Percentiles rank a stretch among this genome's conserved stretches.
Conservation (phyloP, 2,113 vertebrate genomes). For the Opisthocomus hoazin region DNA sequence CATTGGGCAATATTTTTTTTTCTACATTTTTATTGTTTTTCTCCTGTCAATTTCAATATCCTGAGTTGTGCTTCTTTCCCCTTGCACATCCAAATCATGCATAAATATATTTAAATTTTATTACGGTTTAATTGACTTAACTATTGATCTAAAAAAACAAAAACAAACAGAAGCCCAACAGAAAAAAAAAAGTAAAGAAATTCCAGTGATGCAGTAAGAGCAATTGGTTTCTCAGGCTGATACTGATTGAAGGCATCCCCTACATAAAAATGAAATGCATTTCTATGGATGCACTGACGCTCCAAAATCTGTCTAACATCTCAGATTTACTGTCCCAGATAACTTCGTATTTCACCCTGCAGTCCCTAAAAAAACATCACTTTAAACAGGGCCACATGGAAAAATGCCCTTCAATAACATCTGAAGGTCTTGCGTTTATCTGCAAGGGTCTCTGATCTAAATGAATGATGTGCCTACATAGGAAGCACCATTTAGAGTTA, state of each 20-base stretch:
- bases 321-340: slow-evolving; percentile 80
- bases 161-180: background rate
- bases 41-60: background rate
- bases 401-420: slow-evolving; percentile 80
- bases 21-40: background rate
- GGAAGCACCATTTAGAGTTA: slow-evolving; percentile 63
- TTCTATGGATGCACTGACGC: slow-evolving; percentile 71
- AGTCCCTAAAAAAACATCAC: slow-evolving; percentile 77
- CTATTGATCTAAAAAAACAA: slow-evolving; percentile 48
- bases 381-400: slow-evolving; percentile 77
- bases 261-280: slow-evolving; percentile 79
- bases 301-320: slow-evolving; percentile 83
- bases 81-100: background rate
- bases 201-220: slow-evolving; percentile 21
- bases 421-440: slow-evolving; percentile 79
- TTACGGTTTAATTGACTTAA: background rate
- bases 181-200: background rate
- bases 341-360: slow-evolving; percentile 83
- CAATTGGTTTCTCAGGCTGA: slow-evolving; percentile 65
- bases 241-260: slow-evolving; percentile 64
- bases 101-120: slow-evolving; percentile 28
- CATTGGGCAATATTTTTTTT: slow-evolving; percentile 1
- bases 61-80: background rate
- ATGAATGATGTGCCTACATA: slow-evolving; percentile 72
- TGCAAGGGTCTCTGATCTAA: slow-evolving; percentile 69